Evolutionary conservation across 2,888 invertebrate genomes (phyloP).

Genomic region (Ophion obscuratus): DNA sequence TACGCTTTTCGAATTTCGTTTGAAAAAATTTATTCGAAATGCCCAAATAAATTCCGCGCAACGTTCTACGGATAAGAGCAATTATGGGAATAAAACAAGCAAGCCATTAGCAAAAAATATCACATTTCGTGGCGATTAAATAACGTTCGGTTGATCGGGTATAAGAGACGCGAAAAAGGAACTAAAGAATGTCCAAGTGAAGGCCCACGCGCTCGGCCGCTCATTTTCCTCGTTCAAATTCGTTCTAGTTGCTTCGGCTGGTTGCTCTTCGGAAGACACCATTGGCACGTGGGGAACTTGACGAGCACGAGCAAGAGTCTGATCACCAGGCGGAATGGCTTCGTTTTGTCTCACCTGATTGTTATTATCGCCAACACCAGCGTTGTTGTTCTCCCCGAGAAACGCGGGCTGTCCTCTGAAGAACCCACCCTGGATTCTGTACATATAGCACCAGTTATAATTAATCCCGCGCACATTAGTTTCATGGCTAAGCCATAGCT

Average conservation of each 20-base stretch:
- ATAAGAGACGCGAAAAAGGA: conserved; percentile 97
- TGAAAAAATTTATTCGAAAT: conserved; percentile 41
- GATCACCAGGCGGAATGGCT: conserved; percentile 58
- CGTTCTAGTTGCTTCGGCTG: conserved; percentile 76
- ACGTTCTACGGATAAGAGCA: background rate
- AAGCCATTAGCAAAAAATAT: background rate
- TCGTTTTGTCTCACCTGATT: conserved; percentile 77
- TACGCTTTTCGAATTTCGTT: conserved; percentile 5
- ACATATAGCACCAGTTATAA: conserved; percentile 31
- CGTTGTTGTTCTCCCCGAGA: conserved; percentile 76
- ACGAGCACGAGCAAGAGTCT: conserved; percentile 72
- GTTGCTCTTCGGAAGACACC: conserved; percentile 65
- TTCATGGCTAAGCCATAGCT: background rate
- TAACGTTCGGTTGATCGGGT: conserved; percentile 92
- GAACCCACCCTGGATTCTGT: conserved; percentile 91
- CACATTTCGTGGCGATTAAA: conserved; percentile 78
- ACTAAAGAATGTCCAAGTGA: conserved; percentile 95
- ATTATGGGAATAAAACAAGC: background rate
- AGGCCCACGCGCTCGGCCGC: conserved; percentile 88
- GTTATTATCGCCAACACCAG: conserved; percentile 76
- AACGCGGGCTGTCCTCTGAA: conserved; percentile 86
- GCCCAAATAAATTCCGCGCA: conserved; percentile 10
- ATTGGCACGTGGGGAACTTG: conserved; percentile 55
- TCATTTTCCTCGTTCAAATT: conserved; percentile 83
- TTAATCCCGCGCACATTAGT: conserved; percentile 22